These are phyloP conservation scores for Anguilla rostrata DNA, from an alignment of 2,113 vertebrate genomes.

Conservation along the genomic window DNA sequence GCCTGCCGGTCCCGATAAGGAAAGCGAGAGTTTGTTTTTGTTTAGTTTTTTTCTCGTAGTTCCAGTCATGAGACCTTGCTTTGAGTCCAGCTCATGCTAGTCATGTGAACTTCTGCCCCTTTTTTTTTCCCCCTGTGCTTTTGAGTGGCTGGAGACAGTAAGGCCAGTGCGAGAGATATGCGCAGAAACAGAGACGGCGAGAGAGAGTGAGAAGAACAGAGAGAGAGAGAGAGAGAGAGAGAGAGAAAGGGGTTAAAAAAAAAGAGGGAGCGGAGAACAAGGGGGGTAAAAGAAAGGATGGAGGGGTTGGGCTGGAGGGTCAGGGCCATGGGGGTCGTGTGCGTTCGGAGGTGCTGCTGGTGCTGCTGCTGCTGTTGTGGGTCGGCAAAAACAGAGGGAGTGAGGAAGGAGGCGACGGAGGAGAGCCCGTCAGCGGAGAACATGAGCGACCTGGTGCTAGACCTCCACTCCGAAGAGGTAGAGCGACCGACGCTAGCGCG, in stretches of 20 bases:
- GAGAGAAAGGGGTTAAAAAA: neutral
- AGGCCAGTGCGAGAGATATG: neutral
- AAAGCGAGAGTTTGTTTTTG: slow-evolving; percentile 48
- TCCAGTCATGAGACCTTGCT: slow-evolving; percentile 74
- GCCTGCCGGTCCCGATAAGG: slow-evolving; percentile 42
- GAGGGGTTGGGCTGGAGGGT: slow-evolving; percentile 48
- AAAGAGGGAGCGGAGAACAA: neutral
- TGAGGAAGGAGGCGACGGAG: slow-evolving; percentile 24
- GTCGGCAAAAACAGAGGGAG: slow-evolving; percentile 22
- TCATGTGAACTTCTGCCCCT: slow-evolving; percentile 66
- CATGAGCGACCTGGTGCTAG: slow-evolving; percentile 43
- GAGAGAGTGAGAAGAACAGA: neutral
- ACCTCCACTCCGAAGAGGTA: slow-evolving; percentile 57
- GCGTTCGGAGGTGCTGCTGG: slow-evolving; percentile 50
- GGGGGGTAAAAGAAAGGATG: slow-evolving; percentile 43
- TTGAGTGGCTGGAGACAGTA: slow-evolving; percentile 8
- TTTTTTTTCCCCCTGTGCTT: neutral
- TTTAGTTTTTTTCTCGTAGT: slow-evolving; percentile 27
- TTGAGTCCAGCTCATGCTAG: slow-evolving; percentile 63
- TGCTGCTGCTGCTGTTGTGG: slow-evolving; percentile 53
- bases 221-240: neutral
- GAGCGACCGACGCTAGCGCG: neutral
- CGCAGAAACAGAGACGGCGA: slow-evolving; percentile 10
- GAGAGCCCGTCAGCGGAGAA: slow-evolving; percentile 39
- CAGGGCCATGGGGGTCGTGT: slow-evolving; percentile 27